Evolutionary conservation across 2,888 invertebrate genomes (phyloP).

Genomic region (Pterostichus madidus): DNA sequence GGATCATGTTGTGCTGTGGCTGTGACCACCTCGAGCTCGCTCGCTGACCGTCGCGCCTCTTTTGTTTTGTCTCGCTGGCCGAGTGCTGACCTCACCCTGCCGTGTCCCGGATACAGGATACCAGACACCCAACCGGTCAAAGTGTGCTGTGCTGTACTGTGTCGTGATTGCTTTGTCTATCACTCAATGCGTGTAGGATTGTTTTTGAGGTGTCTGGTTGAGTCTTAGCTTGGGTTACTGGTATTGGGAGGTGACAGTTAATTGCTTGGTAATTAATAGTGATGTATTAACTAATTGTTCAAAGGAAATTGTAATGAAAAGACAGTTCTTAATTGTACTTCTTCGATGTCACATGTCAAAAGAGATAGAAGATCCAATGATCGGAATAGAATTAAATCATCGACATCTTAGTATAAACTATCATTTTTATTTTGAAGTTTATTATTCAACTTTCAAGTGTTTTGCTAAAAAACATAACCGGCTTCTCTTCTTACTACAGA

Average conservation of each 20-base stretch:
- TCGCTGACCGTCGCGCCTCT: conserved; percentile 5
- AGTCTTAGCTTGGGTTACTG: neutral
- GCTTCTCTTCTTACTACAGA: too few species aligned
- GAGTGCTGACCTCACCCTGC: neutral
- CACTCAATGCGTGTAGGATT: neutral
- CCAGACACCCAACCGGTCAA: neutral
- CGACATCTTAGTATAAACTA: too few species aligned
- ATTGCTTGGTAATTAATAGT: neutral
- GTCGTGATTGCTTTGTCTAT: neutral
- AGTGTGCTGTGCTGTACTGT: neutral
- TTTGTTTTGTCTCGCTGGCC: conserved; percentile 3
- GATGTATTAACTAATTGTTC: too few species aligned
- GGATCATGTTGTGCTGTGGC: too few species aligned
- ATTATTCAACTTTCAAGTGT: too few species aligned
- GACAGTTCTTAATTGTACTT: too few species aligned
- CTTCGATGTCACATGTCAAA: too few species aligned
- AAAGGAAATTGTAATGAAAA: too few species aligned
- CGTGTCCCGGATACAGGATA: conserved; percentile 1
- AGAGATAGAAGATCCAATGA: too few species aligned
- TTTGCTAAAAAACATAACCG: too few species aligned
- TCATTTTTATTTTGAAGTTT: too few species aligned
- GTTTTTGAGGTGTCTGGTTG: neutral
- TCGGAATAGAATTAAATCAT: too few species aligned
- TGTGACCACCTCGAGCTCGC: neutral
- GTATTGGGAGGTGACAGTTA: neutral